A percentile compares a stretch with the other conserved stretches of the same genome.
phyloP scores from a whole-genome alignment of 2,113 vertebrate species.

The Peromyscus californicus region DNA sequence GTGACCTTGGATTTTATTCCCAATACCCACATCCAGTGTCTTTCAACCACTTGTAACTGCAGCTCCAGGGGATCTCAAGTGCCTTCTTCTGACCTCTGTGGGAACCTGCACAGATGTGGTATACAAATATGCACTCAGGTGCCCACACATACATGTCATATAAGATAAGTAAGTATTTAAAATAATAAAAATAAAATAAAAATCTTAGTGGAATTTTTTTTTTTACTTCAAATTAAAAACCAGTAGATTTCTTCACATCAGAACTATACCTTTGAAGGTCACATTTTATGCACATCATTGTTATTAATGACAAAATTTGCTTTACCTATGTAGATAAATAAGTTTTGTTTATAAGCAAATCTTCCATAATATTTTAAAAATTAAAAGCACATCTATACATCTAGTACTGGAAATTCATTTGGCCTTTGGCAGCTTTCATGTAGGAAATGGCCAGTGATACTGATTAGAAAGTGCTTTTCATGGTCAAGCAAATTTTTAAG shows the following conservation, averaged over 20 bases:
- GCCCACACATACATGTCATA: neutral
- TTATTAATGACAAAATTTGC: slow-evolving; percentile 16
- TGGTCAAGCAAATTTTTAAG: neutral
- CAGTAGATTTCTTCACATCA: neutral
- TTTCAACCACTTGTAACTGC: no score
- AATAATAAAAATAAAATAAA: neutral
- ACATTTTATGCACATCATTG: neutral
- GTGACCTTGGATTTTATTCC: neutral
- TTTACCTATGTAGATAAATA: neutral
- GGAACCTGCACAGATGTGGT: neutral
- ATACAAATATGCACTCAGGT: neutral
- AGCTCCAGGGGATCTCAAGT: neutral
- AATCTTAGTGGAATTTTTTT: neutral
- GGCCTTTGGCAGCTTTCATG: neutral
- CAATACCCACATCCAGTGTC: neutral
- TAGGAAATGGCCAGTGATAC: no score
- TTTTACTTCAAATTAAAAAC: slow-evolving; percentile 18
- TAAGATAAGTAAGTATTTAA: neutral
- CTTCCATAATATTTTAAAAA: neutral
- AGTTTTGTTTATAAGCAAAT: neutral
- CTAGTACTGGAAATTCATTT: neutral
- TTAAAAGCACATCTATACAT: neutral
- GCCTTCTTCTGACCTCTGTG: neutral
- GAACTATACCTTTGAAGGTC: neutral
- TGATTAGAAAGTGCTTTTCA: slow-evolving; percentile 1